Evolutionary conservation across 2,888 invertebrate genomes (phyloP).

Genomic region (Griposia aprilina): DNA sequence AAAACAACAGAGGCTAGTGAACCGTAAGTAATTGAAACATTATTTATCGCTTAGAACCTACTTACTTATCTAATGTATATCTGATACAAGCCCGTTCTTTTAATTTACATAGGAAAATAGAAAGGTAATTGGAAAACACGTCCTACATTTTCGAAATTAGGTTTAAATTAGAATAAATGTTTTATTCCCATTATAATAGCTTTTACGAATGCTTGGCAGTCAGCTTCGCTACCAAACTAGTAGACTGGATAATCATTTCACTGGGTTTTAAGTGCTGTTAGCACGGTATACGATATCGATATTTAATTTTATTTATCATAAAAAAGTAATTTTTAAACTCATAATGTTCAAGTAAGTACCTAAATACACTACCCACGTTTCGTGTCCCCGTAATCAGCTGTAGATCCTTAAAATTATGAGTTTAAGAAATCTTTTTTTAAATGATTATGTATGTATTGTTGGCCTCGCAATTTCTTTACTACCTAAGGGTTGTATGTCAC

Average conservation of each 20-base stretch:
- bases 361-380: too few relatives aligned
- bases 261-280: neutral
- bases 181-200: neutral
- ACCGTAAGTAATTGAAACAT: constrained; percentile 25
- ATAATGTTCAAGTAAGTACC: neutral
- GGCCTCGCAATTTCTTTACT: neutral
- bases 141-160: constrained; percentile 3
- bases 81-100: constrained; percentile 10
- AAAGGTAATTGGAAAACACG: constrained; percentile 4
- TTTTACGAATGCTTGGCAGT: too few relatives aligned
- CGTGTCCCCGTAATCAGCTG: neutral
- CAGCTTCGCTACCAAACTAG: neutral
- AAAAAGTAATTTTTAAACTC: neutral
- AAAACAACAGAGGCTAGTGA: constrained; percentile 1
- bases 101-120: constrained; percentile 24
- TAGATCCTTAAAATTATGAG: neutral
- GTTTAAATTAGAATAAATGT: neutral
- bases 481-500: neutral
- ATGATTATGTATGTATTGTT: neutral
- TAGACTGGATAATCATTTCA: neutral
- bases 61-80: constrained; percentile 19
- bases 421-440: neutral
- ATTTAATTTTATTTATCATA: too few relatives aligned
- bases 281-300: neutral
- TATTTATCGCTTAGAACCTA: constrained; percentile 26